phyloP scores from a whole-genome alignment of 2,113 vertebrate genomes.

The Axis porcinus region DNA sequence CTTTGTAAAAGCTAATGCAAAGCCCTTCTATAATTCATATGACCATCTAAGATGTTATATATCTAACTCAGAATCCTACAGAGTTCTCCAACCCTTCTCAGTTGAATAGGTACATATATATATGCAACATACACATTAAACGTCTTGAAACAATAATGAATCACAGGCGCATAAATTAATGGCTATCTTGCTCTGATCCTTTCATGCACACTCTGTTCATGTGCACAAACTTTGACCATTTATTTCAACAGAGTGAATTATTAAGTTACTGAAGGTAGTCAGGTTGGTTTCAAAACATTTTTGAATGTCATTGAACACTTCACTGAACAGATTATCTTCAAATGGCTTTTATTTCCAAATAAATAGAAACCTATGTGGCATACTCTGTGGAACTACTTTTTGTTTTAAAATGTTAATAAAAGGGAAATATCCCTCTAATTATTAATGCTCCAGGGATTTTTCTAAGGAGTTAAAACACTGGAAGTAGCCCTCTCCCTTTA shows the following conservation, averaged over 20 bases:
- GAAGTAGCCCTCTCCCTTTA: not conserved
- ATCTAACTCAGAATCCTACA: not conserved
- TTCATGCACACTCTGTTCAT: not conserved
- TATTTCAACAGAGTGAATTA: constrained; percentile 8
- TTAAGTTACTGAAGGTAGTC: not conserved
- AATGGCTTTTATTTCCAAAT: not conserved
- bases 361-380: not conserved
- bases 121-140: not conserved
- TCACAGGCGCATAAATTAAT: not conserved
- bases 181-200: not conserved
- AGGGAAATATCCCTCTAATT: not conserved
- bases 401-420: constrained; percentile 15
- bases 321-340: not conserved
- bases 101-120: not conserved
- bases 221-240: not conserved
- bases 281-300: not conserved
- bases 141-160: not conserved
- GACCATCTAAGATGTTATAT: not conserved
- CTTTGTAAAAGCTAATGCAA: not conserved
- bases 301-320: not conserved
- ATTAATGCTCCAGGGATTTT: not conserved
- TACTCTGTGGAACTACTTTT: not conserved
- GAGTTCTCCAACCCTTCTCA: not conserved
- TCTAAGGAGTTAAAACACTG: not conserved
- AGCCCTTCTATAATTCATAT: not conserved